Evolutionary conservation across 2,113 vertebrate species (phyloP).

Genomic region (Ammodytes dubius): DNA sequence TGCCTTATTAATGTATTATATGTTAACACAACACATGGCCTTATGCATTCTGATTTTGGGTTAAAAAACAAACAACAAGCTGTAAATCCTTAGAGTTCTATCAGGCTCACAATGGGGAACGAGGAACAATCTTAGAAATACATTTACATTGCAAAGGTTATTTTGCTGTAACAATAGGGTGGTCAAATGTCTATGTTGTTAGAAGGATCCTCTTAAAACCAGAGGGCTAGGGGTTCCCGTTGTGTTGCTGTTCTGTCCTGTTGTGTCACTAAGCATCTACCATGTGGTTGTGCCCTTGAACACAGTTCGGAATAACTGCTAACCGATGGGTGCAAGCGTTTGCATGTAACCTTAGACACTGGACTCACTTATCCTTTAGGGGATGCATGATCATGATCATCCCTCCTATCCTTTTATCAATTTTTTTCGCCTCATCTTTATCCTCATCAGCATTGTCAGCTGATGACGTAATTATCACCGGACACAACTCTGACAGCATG

Average conservation of each 20-base stretch:
- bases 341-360: background rate
- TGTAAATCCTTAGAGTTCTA: background rate
- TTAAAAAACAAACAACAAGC: background rate
- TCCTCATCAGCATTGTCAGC: conserved; percentile 44
- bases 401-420: background rate
- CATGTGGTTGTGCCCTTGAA: conserved; percentile 38
- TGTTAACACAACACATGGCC: too few relatives aligned
- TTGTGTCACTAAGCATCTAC: conserved; percentile 25
- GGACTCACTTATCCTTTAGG: background rate
- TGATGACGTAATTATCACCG: conserved; percentile 28
- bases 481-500: conserved; percentile 45
- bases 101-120: background rate
- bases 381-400: conserved; percentile 7
- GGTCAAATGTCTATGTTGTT: background rate
- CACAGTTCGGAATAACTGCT: conserved; percentile 11
- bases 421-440: conserved; percentile 33
- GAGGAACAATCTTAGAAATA: background rate
- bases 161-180: background rate
- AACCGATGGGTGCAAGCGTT: background rate
- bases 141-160: background rate
- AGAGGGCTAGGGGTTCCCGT: background rate
- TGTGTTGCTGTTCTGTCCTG: conserved; percentile 5
- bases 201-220: conserved; percentile 8
- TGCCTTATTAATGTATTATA: too few relatives aligned
- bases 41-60: background rate